Percentiles rank a stretch among this genome's conserved stretches.
These are phyloP conservation scores for Scaptomyza hsui DNA, from an alignment of 1,140 invertebrate genomes.

Conservation along the genomic window DNA sequence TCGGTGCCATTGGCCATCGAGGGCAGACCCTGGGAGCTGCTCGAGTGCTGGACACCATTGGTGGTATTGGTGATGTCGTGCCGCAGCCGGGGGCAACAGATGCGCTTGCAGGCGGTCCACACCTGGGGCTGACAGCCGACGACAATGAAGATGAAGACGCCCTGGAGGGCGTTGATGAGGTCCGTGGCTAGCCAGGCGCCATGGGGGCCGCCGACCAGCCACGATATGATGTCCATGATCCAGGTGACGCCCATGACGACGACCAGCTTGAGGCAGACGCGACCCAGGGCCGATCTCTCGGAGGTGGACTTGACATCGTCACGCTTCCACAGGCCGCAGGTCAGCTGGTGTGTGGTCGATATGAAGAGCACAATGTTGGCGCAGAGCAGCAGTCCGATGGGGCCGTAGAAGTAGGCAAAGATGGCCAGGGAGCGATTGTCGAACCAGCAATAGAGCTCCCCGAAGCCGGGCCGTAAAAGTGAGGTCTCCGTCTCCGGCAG, in stretches of 20 bases:
- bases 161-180: slow-evolving; percentile 92
- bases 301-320: slow-evolving; percentile 94
- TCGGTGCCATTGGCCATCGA: slow-evolving; percentile 87
- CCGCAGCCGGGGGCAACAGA: slow-evolving; percentile 86
- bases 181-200: slow-evolving; percentile 92
- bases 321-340: slow-evolving; percentile 93
- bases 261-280: slow-evolving; percentile 92
- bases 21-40: slow-evolving; percentile 90
- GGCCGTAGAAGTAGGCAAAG: slow-evolving; percentile 92
- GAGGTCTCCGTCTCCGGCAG: slow-evolving; percentile 82
- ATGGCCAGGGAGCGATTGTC: slow-evolving; percentile 90
- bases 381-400: slow-evolving; percentile 90
- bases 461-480: slow-evolving; percentile 89
- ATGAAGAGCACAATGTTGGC: slow-evolving; percentile 91
- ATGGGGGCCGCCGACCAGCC: slow-evolving; percentile 89
- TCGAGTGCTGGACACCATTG: slow-evolving; percentile 86
- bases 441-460: slow-evolving; percentile 91
- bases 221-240: slow-evolving; percentile 92
- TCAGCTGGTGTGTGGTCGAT: slow-evolving; percentile 92
- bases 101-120: slow-evolving; percentile 88
- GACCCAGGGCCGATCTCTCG: slow-evolving; percentile 90
- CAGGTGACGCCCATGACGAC: slow-evolving; percentile 94
- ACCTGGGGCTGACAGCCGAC: slow-evolving; percentile 94
- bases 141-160: slow-evolving; percentile 94
- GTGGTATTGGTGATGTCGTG: slow-evolving; percentile 86